phyloP scores from a whole-genome alignment of 1,140 invertebrate species.

The Tribolium madens region DNA sequence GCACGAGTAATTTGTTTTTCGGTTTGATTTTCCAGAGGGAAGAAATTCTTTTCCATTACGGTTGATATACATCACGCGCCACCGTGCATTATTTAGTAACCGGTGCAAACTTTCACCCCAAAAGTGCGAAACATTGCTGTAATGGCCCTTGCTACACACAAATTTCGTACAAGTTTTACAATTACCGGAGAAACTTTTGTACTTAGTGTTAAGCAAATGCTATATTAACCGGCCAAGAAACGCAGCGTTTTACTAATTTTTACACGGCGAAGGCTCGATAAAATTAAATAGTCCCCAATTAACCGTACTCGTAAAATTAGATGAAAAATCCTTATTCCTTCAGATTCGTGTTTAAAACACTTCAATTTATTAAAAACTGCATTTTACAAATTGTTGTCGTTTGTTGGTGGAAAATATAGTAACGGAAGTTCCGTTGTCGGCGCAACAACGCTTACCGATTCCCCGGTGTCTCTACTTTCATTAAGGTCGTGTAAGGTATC shows the following conservation, averaged over 20 bases:
- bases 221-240: constrained; percentile 52
- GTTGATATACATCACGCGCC: constrained; percentile 58
- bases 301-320: too few relatives aligned
- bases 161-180: constrained; percentile 60
- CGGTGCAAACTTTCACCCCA: constrained; percentile 53
- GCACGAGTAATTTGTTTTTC: constrained; percentile 54
- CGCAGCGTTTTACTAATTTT: constrained; percentile 21
- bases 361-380: too few relatives aligned
- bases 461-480: constrained; percentile 48
- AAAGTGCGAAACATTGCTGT: constrained; percentile 60
- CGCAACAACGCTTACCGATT: constrained; percentile 41
- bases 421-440: background rate
- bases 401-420: background rate
- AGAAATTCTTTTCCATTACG: constrained; percentile 57
- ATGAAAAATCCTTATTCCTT: too few relatives aligned
- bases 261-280: background rate
- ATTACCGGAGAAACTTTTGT: constrained; percentile 59
- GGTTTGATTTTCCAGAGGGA: constrained; percentile 54
- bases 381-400: background rate
- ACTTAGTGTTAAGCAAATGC: constrained; percentile 57
- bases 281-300: background rate
- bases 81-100: constrained; percentile 60
- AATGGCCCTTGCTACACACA: constrained; percentile 57
- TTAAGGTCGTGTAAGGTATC: constrained; percentile 49
- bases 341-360: too few relatives aligned